Conservation (phyloP, 2,797 vertebrate species). For the Meda fulgida region DNA sequence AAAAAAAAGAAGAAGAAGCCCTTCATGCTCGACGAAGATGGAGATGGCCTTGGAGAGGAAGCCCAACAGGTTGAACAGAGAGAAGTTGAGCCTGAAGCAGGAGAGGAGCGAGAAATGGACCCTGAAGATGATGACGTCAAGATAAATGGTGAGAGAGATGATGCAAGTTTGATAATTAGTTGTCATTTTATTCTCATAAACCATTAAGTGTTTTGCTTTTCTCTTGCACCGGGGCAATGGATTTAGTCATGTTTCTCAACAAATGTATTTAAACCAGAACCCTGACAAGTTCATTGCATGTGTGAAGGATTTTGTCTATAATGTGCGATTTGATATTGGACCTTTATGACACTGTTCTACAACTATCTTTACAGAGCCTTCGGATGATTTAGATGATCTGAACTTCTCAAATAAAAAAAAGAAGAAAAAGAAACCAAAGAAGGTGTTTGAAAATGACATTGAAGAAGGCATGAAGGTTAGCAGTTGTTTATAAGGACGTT, state of each 20-base stretch:
- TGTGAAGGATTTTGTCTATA: background rate
- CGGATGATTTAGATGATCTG: conserved; percentile 86
- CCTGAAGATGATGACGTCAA: conserved; percentile 85
- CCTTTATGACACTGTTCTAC: no score
- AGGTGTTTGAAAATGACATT: conserved; percentile 83
- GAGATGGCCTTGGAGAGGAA: conserved; percentile 79
- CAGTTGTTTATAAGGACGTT: background rate
- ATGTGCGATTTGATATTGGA: background rate
- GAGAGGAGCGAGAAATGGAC: conserved; percentile 81
- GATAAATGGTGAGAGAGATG: conserved; percentile 78
- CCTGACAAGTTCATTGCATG: no score
- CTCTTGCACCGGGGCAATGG: no score
- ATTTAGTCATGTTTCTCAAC: background rate
- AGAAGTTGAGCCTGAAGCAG: conserved; percentile 82
- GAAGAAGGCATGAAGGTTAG: conserved; percentile 77
- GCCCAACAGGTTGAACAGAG: conserved; percentile 81
- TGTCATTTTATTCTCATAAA: no score
- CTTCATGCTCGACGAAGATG: conserved; percentile 88
- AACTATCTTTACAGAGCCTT: conserved; percentile 73
- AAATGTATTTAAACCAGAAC: background rate
- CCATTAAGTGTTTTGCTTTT: background rate
- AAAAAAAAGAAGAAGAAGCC: conserved; percentile 93
- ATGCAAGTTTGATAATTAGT: background rate
- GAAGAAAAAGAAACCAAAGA: conserved; percentile 90
- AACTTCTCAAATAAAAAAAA: conserved; percentile 91